Evolutionary conservation across 1,140 invertebrate genomes (phyloP), one percentile per base, ranked within the genome.

Genomic region (Drosophila kurseongensis): DNA sequence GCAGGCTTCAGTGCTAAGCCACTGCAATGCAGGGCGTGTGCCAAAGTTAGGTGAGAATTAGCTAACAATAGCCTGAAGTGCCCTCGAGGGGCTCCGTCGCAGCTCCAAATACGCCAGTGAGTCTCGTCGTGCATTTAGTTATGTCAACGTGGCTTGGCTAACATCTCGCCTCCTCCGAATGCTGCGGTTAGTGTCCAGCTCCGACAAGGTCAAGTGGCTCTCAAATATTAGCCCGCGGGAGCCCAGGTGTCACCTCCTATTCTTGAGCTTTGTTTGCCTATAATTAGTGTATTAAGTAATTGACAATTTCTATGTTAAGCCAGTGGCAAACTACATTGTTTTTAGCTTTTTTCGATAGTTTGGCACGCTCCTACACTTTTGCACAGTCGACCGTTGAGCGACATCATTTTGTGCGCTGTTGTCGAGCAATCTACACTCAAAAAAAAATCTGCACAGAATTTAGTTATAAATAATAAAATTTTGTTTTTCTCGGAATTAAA

Each of bases 261-360:
- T 45, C 47, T 57, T 50, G 27, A 12, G 42, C 14, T 80, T 62
- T 83, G 73, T 88, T 88, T 88, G 63, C 52, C 57, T 68, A 84
- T 78, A 80, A 78, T 89, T 89, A 88, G 79, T 80, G 38, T 44
- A 62, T 89, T 69, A 83, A 80, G 76, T 89, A 83, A 83, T 80
- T 67, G 76, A 65, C 76, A 73, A 80, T 83, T 88, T 85, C 54
- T 65, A 63, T 82, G 63, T 69, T 83, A 66, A 73, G 51, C 62
- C 80, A 66, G 71, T 63, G 32, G 72, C 66, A 88, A 69, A 56
- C 72, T 62, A 45, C 52, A 71, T 71, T 79, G 59, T 67, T 74
- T 51, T 76, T 62, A 71, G 78, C 56, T 18, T 72, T 79, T 76
- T 79, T 73, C 55, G 50, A 50, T 23, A 14, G 47, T 36, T 18